Conservation (phyloP, 2,797 vertebrate species). For the Apogon hyalosoma region DNA sequence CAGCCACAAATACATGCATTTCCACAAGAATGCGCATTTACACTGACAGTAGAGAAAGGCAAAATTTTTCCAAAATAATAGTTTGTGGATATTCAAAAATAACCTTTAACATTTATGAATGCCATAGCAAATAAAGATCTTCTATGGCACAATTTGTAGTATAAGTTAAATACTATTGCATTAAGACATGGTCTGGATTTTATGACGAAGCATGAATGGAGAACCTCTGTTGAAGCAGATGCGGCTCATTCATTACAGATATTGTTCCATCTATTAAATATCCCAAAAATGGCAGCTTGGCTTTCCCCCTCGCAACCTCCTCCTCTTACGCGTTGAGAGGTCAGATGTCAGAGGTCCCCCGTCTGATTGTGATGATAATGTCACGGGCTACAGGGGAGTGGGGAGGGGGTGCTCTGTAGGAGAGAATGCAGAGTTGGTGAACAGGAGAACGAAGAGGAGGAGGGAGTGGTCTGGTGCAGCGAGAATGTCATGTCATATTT, state of each 20-base stretch:
- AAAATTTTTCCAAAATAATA: constrained; percentile 15
- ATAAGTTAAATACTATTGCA: constrained; percentile 3
- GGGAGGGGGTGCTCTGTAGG: constrained; percentile 64
- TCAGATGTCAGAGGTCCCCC: constrained; percentile 86
- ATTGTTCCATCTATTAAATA: constrained; percentile 59
- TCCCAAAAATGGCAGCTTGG: constrained; percentile 62
- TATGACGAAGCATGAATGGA: constrained; percentile 24
- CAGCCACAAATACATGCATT: constrained; percentile 8
- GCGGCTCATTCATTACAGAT: constrained; percentile 65
- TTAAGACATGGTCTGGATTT: constrained; percentile 11
- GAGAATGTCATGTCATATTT: constrained; percentile 88
- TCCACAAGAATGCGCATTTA: constrained; percentile 39
- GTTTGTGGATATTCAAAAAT: constrained; percentile 17
- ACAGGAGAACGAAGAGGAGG: constrained; percentile 38
- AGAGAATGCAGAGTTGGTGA: constrained; percentile 61
- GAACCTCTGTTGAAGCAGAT: constrained; percentile 24
- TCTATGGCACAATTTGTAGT: neutral
- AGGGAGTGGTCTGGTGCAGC: constrained; percentile 59
- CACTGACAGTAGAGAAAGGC: constrained; percentile 15
- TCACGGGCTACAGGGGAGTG: constrained; percentile 77
- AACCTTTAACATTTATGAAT: constrained; percentile 3
- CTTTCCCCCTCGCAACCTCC: constrained; percentile 62
- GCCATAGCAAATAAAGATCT: neutral
- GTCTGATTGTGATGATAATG: constrained; percentile 91
- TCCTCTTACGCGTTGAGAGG: constrained; percentile 79